Evolutionary conservation across 2,113 vertebrate genomes (phyloP).

Genomic region (Aplodontia rufa): DNA sequence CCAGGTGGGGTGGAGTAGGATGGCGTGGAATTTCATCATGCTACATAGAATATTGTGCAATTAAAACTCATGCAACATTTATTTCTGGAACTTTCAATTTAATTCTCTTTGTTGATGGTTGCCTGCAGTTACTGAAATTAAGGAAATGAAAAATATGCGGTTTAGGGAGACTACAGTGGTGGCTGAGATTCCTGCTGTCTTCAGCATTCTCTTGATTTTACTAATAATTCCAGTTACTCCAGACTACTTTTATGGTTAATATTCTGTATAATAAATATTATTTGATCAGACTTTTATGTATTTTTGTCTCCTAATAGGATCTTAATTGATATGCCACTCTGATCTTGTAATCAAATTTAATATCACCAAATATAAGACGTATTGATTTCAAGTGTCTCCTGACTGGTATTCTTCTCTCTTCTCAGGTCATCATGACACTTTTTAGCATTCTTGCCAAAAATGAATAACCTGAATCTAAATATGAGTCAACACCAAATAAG

Average conservation of each 20-base stretch:
- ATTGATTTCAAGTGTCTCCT: background rate
- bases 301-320: background rate
- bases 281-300: background rate
- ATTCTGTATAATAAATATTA: background rate
- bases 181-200: background rate
- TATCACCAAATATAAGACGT: background rate
- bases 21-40: background rate
- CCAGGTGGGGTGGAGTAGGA: accelerated
- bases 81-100: background rate
- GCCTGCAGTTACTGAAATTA: background rate
- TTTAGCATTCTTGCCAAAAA: background rate
- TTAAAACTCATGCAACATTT: background rate
- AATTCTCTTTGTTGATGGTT: background rate
- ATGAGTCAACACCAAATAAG: background rate
- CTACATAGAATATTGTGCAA: background rate
- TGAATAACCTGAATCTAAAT: background rate
- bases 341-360: background rate
- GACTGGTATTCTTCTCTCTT: background rate
- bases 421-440: background rate
- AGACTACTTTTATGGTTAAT: background rate
- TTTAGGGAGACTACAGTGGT: background rate
- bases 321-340: background rate
- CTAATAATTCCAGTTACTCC: background rate
- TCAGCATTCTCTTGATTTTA: background rate
- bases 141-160: background rate